Percentiles rank a stretch among this genome's conserved stretches.
Conservation (phyloP, 64 coral and sea anemone species). For the Acropora tenuis region DNA sequence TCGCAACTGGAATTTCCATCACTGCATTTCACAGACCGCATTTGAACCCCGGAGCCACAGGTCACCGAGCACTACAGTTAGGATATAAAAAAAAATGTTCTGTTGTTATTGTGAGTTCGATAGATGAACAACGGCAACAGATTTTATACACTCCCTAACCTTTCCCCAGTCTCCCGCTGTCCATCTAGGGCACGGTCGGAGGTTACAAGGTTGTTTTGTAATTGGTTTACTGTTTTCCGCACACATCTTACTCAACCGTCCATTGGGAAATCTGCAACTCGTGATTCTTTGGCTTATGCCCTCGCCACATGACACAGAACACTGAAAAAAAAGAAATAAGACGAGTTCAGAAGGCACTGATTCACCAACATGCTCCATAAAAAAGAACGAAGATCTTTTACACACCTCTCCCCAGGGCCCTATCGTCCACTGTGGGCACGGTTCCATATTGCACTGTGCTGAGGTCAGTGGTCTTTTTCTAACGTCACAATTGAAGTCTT, state of each 20-base stretch:
- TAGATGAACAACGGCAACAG: too few relatives aligned
- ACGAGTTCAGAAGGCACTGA: background rate
- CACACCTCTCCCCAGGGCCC: constrained; percentile 24
- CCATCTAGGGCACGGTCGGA: constrained; percentile 57
- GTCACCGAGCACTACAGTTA: constrained; percentile 63
- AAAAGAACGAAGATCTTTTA: background rate
- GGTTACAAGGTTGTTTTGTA: constrained; percentile 29
- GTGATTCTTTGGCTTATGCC: constrained; percentile 19
- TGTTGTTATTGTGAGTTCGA: background rate
- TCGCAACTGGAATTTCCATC: constrained; percentile 32
- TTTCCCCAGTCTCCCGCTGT: constrained; percentile 61
- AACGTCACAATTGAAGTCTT: constrained; percentile 14
- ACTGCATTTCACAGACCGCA: constrained; percentile 47
- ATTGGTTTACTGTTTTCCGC: constrained; percentile 25
- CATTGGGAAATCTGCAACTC: constrained; percentile 18
- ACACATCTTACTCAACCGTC: constrained; percentile 4
- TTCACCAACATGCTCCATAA: background rate
- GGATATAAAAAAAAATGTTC: background rate
- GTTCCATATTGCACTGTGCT: background rate
- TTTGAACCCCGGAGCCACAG: constrained; percentile 61
- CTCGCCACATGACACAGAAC: constrained; percentile 55
- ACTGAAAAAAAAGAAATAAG: constrained; percentile 13
- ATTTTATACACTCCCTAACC: constrained; percentile 22
- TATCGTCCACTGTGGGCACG: constrained; percentile 42
- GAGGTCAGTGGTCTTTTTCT: constrained; percentile 2